Percentiles rank a stretch among this genome's conserved stretches.
These are phyloP conservation scores for Aphodius granarius DNA, from an alignment of 2,888 invertebrate species.

Conservation along the genomic window DNA sequence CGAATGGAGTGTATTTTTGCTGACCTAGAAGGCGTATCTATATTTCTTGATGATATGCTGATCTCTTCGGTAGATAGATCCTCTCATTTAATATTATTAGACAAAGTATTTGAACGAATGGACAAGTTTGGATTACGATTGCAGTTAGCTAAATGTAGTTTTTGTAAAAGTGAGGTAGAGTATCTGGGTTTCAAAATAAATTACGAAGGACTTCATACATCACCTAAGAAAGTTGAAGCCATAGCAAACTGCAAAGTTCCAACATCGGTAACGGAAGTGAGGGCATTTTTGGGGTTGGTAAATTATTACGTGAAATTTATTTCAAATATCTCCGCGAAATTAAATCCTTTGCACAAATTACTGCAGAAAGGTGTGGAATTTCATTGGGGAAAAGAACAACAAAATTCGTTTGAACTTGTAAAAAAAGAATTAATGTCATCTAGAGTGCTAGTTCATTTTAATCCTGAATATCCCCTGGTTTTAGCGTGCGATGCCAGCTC, in stretches of 20 bases:
- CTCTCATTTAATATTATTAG: not conserved
- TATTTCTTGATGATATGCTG: not conserved
- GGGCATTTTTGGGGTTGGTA: too few relatives aligned
- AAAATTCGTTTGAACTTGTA: too few relatives aligned
- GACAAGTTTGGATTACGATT: not conserved
- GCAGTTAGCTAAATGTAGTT: slow-evolving; percentile 13
- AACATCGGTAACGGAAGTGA: too few relatives aligned
- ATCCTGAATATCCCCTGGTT: too few relatives aligned
- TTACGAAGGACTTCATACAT: slow-evolving; percentile 26
- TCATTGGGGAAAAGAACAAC: too few relatives aligned
- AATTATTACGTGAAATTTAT: too few relatives aligned
- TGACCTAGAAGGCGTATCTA: not conserved
- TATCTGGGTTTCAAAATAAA: slow-evolving; percentile 30
- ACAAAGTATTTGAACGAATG: not conserved
- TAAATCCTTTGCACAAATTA: too few relatives aligned
- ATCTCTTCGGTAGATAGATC: not conserved
- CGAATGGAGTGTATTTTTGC: not conserved
- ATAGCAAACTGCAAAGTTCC: slow-evolving; percentile 24
- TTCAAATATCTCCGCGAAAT: too few relatives aligned
- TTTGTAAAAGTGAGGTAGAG: slow-evolving; percentile 29
- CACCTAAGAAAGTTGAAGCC: slow-evolving; percentile 27
- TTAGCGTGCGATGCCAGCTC: too few relatives aligned
- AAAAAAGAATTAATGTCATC: too few relatives aligned
- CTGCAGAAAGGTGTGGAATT: too few relatives aligned
- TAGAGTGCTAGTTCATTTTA: too few relatives aligned